phyloP scores from a whole-genome alignment of 2,797 vertebrate species.

The Ptychobarbus kaznakovi region DNA sequence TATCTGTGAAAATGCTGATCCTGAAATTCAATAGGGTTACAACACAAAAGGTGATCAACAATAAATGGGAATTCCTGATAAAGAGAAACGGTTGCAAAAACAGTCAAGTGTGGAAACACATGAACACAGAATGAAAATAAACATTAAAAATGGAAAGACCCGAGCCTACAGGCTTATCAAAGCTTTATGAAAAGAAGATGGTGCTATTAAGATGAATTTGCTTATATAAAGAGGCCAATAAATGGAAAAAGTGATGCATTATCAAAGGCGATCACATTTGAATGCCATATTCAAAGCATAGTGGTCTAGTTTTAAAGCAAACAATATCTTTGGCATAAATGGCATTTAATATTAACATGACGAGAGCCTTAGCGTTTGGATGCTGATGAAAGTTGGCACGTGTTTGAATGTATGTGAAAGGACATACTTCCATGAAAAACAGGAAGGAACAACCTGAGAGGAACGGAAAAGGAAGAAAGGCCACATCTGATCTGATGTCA shows the following conservation, averaged over 20 bases:
- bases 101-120: slow-evolving; percentile 17
- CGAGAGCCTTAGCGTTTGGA: not conserved
- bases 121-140: not conserved
- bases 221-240: slow-evolving; percentile 17
- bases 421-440: slow-evolving; percentile 61
- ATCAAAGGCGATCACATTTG: slow-evolving; percentile 27
- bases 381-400: not conserved
- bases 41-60: not conserved
- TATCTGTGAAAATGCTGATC: slow-evolving; percentile 1
- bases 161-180: slow-evolving; percentile 5
- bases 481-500: slow-evolving; percentile 22
- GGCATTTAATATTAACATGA: not conserved
- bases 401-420: slow-evolving; percentile 26
- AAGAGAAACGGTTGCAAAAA: slow-evolving; percentile 23
- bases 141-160: slow-evolving; percentile 5
- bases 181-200: slow-evolving; percentile 25
- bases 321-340: not conserved
- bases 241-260: slow-evolving; percentile 17
- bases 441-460: slow-evolving; percentile 78
- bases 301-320: slow-evolving; percentile 9
- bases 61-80: not conserved
- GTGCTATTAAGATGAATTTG: slow-evolving; percentile 24
- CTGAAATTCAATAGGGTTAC: slow-evolving; percentile 9
- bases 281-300: slow-evolving; percentile 41
- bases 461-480: slow-evolving; percentile 63